Evolutionary conservation across 2,888 invertebrate species (phyloP).

Genomic region (Thymelicus lineola): DNA sequence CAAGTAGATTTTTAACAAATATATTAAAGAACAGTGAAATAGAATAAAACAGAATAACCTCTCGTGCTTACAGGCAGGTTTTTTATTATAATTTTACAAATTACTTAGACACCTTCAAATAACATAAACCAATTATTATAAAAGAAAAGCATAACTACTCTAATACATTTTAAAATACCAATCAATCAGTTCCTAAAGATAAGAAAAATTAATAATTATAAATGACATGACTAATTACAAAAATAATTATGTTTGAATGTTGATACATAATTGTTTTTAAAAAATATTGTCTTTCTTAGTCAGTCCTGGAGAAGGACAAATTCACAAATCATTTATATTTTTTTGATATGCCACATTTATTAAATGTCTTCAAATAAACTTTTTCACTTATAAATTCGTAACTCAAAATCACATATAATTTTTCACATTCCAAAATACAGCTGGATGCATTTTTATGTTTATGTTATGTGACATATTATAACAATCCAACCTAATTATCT

Average conservation of each 20-base stretch:
- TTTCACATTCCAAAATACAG: constrained; percentile 11
- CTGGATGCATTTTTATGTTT: constrained; percentile 11
- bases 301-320: constrained; percentile 49
- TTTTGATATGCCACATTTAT: constrained; percentile 56
- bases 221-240: neutral
- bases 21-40: constrained; percentile 58
- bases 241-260: neutral
- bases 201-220: neutral
- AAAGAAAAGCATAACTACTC: neutral
- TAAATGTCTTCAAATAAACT: constrained; percentile 11
- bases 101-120: neutral
- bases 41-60: constrained; percentile 21
- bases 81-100: neutral
- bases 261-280: constrained; percentile 24
- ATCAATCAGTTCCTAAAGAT: neutral
- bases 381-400: constrained; percentile 2
- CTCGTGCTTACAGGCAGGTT: neutral
- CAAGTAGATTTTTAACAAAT: constrained; percentile 62
- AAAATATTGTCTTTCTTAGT: constrained; percentile 66
- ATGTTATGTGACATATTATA: constrained; percentile 28
- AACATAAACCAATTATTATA: constrained; percentile 9
- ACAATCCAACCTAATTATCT: constrained; percentile 13
- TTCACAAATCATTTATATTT: neutral
- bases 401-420: constrained; percentile 3
- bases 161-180: neutral